Evolutionary conservation across 2,888 invertebrate genomes (phyloP).

Genomic region (Rotaria sp.): DNA sequence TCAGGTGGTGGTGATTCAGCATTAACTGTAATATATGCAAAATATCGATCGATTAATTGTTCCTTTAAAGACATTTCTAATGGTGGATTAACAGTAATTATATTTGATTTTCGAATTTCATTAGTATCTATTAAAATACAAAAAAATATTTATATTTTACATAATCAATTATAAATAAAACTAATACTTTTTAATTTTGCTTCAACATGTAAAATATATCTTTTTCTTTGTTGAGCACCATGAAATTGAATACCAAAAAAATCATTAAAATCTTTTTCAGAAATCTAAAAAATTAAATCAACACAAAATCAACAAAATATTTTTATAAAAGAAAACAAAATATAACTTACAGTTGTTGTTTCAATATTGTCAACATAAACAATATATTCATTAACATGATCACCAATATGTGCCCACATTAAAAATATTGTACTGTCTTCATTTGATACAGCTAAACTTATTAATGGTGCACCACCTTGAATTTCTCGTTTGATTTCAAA

Average conservation of each 20-base stretch:
- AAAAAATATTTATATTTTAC: not conserved
- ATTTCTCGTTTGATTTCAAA: not conserved
- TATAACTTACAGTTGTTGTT: not conserved
- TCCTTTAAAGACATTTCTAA: constrained; percentile 22
- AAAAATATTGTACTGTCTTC: not conserved
- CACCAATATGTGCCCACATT: constrained; percentile 27
- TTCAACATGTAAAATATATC: not conserved
- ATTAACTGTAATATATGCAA: constrained; percentile 1
- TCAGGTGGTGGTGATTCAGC: not conserved
- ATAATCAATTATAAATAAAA: not conserved
- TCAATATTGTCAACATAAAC: constrained; percentile 24
- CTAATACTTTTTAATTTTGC: not conserved
- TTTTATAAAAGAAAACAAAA: not conserved
- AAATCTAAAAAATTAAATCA: not conserved
- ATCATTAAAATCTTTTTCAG: constrained; percentile 21
- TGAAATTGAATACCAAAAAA: constrained; percentile 20
- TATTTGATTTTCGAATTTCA: constrained; percentile 9
- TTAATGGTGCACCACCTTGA: not conserved
- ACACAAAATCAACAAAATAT: not conserved
- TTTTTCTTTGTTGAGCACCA: not conserved
- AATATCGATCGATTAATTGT: constrained; percentile 27
- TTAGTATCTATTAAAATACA: not conserved
- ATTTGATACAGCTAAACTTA: constrained; percentile 9
- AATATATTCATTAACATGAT: constrained; percentile 22
- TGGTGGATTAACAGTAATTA: not conserved